phyloP scores from a whole-genome alignment of 2,888 invertebrate species.

The Euplexia lucipara region DNA sequence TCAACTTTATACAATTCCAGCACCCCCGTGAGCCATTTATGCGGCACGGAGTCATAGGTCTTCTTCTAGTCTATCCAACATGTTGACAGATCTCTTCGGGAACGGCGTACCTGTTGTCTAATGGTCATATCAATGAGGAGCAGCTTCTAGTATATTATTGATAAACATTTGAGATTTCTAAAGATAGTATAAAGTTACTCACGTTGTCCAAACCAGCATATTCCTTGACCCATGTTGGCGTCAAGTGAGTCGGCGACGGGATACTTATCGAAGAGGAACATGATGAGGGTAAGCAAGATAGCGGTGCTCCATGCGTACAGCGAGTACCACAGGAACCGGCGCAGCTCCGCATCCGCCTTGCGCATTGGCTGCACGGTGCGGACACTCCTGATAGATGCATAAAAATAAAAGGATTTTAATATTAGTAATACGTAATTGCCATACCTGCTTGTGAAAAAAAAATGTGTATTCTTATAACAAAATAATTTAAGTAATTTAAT shows the following conservation, averaged over 20 bases:
- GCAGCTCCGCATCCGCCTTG: slow-evolving; percentile 85
- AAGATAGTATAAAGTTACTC: slow-evolving; percentile 70
- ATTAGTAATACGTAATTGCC: background rate
- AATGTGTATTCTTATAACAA: too few relatives aligned
- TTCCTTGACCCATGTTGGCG: slow-evolving; percentile 91
- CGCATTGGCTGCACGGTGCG: slow-evolving; percentile 86
- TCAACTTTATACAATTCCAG: too few relatives aligned
- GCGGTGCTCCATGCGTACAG: slow-evolving; percentile 94
- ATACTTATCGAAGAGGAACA: slow-evolving; percentile 90
- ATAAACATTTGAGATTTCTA: too few relatives aligned
- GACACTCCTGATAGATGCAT: slow-evolving; percentile 79
- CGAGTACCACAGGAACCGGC: slow-evolving; percentile 92
- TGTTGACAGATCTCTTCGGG: too few relatives aligned
- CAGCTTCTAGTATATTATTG: too few relatives aligned
- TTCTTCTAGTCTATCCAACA: too few relatives aligned
- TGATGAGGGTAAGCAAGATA: slow-evolving; percentile 88
- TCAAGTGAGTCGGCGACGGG: slow-evolving; percentile 82
- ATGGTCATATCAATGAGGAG: too few relatives aligned
- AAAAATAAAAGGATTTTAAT: background rate
- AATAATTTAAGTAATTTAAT: too few relatives aligned
- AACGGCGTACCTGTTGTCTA: too few relatives aligned
- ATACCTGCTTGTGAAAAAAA: too few relatives aligned
- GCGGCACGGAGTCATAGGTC: too few relatives aligned
- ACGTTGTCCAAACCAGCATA: slow-evolving; percentile 93
- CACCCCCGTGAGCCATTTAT: too few relatives aligned